Evolutionary conservation across 2,888 invertebrate species (phyloP), one percentile per base, ranked within the genome.

Genomic region (Hybos culiciformis): DNA sequence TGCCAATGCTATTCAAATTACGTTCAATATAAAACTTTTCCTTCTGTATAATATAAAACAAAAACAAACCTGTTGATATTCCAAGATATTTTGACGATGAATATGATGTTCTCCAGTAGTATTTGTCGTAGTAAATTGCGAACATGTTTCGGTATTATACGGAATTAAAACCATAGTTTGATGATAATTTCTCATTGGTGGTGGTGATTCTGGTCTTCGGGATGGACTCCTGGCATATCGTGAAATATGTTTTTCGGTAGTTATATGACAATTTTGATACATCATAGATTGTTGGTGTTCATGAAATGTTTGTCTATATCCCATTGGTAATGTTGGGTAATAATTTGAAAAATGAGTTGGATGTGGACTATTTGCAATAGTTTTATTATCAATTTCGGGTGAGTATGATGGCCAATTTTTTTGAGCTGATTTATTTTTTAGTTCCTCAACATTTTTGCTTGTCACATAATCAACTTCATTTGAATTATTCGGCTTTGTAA

Each of bases 151-250:
- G 21, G 66, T 61, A 55, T 72, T 76, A 56, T 80, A 80, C 1
- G 80, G 80, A 53, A 81, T 77, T 49, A 80, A 73, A 34, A 75
- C 71, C 62, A 80, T 73, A 2, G 80, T 74, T 58, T 80, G 78
- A 49, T 80, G 79, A 56, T 78, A 78, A 50, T 70, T 75, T 26
- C 77, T 69, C 45, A 80, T 71, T 1, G 81, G 80, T 1, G 81
- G 80, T 6, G 81, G 80, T 0, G 80, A 80, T 59, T 79, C 77
- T 0, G 80, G 78, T 17, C 80, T 66, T 17, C 66, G 49, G 7
- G 36, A 36, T 17, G 66, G 66, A 46, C 65, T 66, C 39, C 65
- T 53, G 1, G 63, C 69, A 47, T 65, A 70, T 39, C 64, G 60
- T 48, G 59, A 62, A 47, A 51, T 57, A 49, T 60, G 59, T 38